A percentile compares a stretch with the other conserved stretches of the same genome.
These are phyloP conservation scores for Mesochorus sp. DNA, from an alignment of 2,888 invertebrate genomes.

Conservation along the genomic window DNA sequence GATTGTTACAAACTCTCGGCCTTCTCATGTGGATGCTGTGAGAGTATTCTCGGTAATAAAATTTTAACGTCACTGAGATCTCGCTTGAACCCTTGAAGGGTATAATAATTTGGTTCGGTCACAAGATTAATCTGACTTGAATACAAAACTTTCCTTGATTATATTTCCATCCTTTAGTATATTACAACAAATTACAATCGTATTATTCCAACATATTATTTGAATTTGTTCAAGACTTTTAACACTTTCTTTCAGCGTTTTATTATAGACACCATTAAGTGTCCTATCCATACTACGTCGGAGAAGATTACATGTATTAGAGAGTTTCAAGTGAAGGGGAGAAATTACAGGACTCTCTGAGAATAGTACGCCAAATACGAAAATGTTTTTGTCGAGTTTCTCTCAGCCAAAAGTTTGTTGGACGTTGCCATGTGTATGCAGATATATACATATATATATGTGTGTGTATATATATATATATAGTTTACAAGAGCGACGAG, in stretches of 20 bases:
- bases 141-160: too few relatives aligned
- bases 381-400: slow-evolving; percentile 65
- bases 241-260: neutral
- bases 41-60: neutral
- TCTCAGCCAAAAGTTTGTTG: slow-evolving; percentile 55
- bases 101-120: too few relatives aligned
- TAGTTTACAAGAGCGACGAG: too few relatives aligned
- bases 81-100: too few relatives aligned
- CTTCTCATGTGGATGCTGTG: neutral
- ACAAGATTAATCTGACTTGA: too few relatives aligned
- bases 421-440: slow-evolving; percentile 19
- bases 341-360: slow-evolving; percentile 12
- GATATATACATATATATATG: too few relatives aligned
- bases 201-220: too few relatives aligned
- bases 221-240: neutral
- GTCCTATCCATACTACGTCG: neutral
- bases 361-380: slow-evolving; percentile 53
- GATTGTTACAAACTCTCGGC: slow-evolving; percentile 55
- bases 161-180: too few relatives aligned
- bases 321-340: neutral
- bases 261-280: neutral
- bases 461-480: too few relatives aligned
- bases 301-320: neutral
- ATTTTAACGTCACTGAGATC: neutral
- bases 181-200: too few relatives aligned